These are phyloP conservation scores for Branchellion lobata DNA, from an alignment of 2,888 invertebrate genomes.

Conservation along the genomic window DNA sequence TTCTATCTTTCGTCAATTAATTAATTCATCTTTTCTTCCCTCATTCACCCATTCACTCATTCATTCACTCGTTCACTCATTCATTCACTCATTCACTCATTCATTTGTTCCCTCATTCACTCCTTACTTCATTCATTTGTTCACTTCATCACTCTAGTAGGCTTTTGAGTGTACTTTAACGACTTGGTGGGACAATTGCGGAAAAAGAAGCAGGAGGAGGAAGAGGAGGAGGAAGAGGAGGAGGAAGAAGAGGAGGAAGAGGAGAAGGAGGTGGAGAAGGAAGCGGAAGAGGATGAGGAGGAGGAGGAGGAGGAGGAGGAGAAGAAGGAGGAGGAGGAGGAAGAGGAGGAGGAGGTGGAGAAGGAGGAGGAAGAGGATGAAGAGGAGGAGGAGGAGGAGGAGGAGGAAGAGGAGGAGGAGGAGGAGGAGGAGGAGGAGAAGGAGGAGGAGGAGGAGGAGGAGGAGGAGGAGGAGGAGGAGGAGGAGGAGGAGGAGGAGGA, in stretches of 20 bases:
- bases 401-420: neutral
- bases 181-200: no score
- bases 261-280: conserved; percentile 1
- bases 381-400: neutral
- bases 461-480: conserved; percentile 15
- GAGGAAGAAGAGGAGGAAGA: conserved; percentile 1
- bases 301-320: neutral
- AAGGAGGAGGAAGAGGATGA: neutral
- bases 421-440: neutral
- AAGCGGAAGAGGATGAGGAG: no score
- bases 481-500: neutral
- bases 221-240: neutral
- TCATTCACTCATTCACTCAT: no score
- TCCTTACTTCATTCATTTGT: no score
- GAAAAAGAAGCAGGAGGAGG: no score
- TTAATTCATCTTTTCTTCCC: no score
- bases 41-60: no score
- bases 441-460: neutral
- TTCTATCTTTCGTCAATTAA: no score
- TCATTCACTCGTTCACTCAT: no score
- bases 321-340: neutral
- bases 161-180: no score
- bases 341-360: neutral
- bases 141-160: no score
- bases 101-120: no score